Conservation (phyloP, 2,113 vertebrate species). For the Mustelus asterias region DNA sequence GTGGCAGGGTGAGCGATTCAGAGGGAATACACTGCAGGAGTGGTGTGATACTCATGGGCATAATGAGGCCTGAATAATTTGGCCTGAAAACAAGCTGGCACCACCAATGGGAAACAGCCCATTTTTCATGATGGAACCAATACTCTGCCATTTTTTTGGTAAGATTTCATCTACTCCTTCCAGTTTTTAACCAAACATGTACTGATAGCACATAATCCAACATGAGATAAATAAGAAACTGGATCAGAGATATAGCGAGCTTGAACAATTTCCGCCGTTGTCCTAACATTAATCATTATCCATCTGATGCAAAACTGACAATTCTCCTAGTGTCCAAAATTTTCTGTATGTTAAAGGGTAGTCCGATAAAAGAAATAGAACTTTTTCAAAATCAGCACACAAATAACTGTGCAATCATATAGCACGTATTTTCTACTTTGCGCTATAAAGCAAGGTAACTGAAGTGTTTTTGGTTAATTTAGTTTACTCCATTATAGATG, state of each 20-base stretch:
- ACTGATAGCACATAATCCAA: not conserved
- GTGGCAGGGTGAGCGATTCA: no score
- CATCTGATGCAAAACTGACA: not conserved
- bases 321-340: not conserved
- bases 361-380: not conserved
- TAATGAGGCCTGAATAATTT: no score
- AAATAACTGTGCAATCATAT: not conserved
- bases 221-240: not conserved
- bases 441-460: not conserved
- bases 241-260: not conserved
- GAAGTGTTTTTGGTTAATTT: not conserved
- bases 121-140: no score
- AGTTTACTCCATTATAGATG: not conserved
- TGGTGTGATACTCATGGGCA: no score
- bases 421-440: not conserved
- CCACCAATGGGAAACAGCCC: no score
- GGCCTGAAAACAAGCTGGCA: no score
- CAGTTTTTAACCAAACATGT: not conserved
- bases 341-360: not conserved
- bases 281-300: not conserved
- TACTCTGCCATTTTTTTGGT: no score
- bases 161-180: not conserved
- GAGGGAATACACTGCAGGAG: no score
- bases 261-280: not conserved
- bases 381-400: not conserved